These are phyloP conservation scores for Amaurobius ferox DNA, from an alignment of 2,888 invertebrate species.

Conservation along the genomic window DNA sequence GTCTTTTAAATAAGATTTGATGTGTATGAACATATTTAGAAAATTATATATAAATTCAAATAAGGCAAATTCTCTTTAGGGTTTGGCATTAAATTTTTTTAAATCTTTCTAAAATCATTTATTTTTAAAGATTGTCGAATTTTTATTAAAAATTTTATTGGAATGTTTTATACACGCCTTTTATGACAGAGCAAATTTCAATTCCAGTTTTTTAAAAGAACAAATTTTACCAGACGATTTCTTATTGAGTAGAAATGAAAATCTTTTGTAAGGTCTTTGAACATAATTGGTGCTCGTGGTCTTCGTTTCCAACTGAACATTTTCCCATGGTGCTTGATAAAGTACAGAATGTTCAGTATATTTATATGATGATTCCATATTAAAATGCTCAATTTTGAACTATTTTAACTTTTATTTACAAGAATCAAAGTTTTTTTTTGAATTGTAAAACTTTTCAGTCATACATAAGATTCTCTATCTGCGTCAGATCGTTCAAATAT, in stretches of 20 bases:
- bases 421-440: background rate
- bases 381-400: conserved; percentile 6
- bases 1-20: too few species aligned
- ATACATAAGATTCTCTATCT: background rate
- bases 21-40: too few species aligned
- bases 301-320: background rate
- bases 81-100: too few species aligned
- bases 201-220: background rate
- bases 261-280: background rate
- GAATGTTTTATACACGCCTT: too few species aligned
- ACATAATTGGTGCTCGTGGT: background rate
- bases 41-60: too few species aligned
- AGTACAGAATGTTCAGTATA: background rate
- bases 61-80: too few species aligned
- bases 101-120: too few species aligned
- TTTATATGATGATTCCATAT: background rate
- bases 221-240: background rate
- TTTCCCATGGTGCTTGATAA: background rate
- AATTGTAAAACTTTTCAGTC: background rate
- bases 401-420: background rate
- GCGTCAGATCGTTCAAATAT: background rate
- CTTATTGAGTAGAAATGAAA: too few species aligned
- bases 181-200: too few species aligned
- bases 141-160: too few species aligned
- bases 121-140: too few species aligned